Evolutionary conservation across 2,797 vertebrate species (phyloP).

Genomic region (Echiichthys vipera): DNA sequence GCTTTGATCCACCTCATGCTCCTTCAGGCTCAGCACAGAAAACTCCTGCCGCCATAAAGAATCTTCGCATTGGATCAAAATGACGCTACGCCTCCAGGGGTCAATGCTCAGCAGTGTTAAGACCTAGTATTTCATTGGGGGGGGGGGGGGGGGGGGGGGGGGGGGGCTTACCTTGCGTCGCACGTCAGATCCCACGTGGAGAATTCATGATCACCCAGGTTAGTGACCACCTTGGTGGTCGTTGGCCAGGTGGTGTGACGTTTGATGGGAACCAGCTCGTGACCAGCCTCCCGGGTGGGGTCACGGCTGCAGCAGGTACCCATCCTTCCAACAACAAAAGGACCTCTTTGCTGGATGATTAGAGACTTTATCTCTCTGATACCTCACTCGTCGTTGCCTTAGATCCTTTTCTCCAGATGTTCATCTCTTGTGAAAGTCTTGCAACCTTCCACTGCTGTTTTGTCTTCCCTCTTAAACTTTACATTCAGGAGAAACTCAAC

Average conservation of each 20-base stretch:
- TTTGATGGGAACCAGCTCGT: slow-evolving; percentile 66
- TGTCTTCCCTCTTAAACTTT: background rate
- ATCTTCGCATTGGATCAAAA: background rate
- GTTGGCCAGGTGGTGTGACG: slow-evolving; percentile 41
- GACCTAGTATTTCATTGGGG: no score
- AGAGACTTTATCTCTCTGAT: background rate
- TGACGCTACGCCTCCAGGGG: background rate
- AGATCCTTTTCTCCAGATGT: background rate
- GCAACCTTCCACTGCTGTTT: background rate
- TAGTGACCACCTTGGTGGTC: slow-evolving; percentile 29
- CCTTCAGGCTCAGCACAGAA: background rate
- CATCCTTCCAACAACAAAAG: slow-evolving; percentile 51
- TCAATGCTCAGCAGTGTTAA: background rate
- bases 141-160: no score
- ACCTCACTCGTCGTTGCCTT: background rate
- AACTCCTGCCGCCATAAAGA: background rate
- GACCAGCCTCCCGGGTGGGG: slow-evolving; percentile 34
- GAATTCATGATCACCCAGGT: slow-evolving; percentile 47
- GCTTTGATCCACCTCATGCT: slow-evolving; percentile 22
- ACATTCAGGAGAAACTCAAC: background rate
- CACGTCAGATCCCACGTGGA: slow-evolving; percentile 65
- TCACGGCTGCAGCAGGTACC: slow-evolving; percentile 73
- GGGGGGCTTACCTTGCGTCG: slow-evolving; percentile 55
- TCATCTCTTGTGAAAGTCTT: background rate
- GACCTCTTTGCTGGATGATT: background rate